Percentiles rank a stretch among this genome's conserved stretches.
Conservation (phyloP, 2,888 invertebrate genomes). For the Meliscaeva auricollis region DNA sequence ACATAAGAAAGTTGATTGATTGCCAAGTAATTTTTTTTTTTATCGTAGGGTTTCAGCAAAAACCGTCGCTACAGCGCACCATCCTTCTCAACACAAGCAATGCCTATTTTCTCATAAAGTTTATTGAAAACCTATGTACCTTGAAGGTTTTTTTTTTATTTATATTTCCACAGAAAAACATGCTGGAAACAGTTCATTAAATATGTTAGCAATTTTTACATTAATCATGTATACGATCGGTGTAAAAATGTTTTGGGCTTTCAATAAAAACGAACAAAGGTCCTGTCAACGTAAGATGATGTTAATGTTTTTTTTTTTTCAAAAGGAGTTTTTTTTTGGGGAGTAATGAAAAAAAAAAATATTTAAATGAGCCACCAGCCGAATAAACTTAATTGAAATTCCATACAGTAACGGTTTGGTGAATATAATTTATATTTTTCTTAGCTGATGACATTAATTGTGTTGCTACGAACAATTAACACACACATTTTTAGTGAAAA, state of each 20-base stretch:
- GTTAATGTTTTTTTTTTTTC: constrained; percentile 12
- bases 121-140: constrained; percentile 32
- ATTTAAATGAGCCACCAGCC: background rate
- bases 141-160: background rate
- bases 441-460: too few relatives aligned
- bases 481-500: too few relatives aligned
- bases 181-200: constrained; percentile 33
- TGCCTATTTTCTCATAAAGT: constrained; percentile 15
- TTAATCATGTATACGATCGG: constrained; percentile 61
- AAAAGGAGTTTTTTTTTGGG: background rate
- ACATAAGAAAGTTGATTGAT: constrained; percentile 64
- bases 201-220: constrained; percentile 48
- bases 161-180: constrained; percentile 22
- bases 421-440: too few relatives aligned
- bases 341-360: background rate
- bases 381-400: too few relatives aligned
- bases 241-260: constrained; percentile 54
- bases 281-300: constrained; percentile 55
- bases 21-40: constrained; percentile 16
- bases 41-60: background rate
- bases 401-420: too few relatives aligned
- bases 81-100: too few relatives aligned
- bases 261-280: constrained; percentile 47
- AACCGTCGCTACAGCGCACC: too few relatives aligned
- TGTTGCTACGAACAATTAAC: too few relatives aligned